Conservation (phyloP, 2,113 vertebrate species). For the Ameiurus melas region DNA sequence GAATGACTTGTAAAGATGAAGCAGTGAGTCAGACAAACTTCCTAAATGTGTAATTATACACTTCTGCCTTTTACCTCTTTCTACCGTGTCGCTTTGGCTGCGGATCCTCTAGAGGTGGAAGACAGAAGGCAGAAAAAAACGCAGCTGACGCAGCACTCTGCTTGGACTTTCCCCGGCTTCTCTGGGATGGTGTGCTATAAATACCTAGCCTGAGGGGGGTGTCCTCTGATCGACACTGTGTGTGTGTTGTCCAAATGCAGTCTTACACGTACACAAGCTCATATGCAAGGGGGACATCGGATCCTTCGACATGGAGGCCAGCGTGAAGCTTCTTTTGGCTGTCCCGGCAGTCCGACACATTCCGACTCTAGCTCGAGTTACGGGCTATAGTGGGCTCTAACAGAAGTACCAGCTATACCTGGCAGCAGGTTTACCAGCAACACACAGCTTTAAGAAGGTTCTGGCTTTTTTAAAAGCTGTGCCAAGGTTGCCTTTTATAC, state of each 20-base stretch:
- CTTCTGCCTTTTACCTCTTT: neutral
- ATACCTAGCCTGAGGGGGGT: conserved; percentile 27
- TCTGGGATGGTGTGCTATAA: conserved; percentile 35
- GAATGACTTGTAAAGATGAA: neutral
- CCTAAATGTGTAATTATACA: neutral
- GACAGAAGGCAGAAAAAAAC: neutral
- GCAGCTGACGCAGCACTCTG: conserved; percentile 9
- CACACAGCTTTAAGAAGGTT: conserved; percentile 19
- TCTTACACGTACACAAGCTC: conserved; percentile 44
- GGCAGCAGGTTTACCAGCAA: conserved; percentile 18
- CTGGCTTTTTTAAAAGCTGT: neutral
- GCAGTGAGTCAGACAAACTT: neutral
- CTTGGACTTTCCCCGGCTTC: conserved; percentile 9
- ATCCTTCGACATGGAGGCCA: conserved; percentile 42
- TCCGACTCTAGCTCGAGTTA: conserved; percentile 45
- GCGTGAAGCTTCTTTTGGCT: conserved; percentile 48
- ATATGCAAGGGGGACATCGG: conserved; percentile 38
- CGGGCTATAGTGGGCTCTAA: conserved; percentile 35
- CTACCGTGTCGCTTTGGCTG: neutral
- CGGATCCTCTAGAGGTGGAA: neutral
- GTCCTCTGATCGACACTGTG: conserved; percentile 37
- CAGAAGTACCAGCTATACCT: conserved; percentile 29
- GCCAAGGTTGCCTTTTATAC: neutral
- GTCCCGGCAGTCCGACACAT: conserved; percentile 39
- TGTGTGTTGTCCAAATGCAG: conserved; percentile 30